Base-by-base conservation (phyloP, 2,888 invertebrate species). In the Drosophila antonietae region DNA sequence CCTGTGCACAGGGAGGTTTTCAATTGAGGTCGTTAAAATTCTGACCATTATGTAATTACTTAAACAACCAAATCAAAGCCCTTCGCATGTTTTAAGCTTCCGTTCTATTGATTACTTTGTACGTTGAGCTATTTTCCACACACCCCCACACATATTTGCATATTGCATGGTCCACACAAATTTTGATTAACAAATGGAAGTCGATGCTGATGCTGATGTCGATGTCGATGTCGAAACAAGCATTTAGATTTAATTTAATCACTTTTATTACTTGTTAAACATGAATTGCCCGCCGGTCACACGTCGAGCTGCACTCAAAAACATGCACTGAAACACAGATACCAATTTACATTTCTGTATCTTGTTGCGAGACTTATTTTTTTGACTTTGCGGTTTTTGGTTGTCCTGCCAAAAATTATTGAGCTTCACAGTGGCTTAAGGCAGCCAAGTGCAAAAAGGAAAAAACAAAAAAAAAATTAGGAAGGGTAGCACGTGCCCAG, bases 181-280 rank as follows among this genome's bases (percentile, higher is more conserved):
- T 86, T 72, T 83, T 76, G 78, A 86, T 86, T 80, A 86, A 80
- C 77, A 81, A 86, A 83, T 82, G 80, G 75, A 76, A 39, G n/a
- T 20, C 23, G 18, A 1, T 2, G 9, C 15, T 20, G n/a, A 2
- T 5, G 20, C 15, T n/a, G 3, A 14, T 10, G 18, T 0, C 20
- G 18, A 39, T 20, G 20, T 9, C 39, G 39, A 55, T 15, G 28
- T 55, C 15, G 7, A 76, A 74, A 70, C 83, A 73, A 75, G 81
- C 80, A 70, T 75, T 84, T 77, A 69, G 83, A 82, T 82, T 77
- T 77, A 79, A 79, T 82, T 86, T 81, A 85, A 86, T 86, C 84
- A 86, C 82, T 63, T 82, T 84, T 81, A 85, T 86, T 73, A 79
- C 77, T 81, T 84, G 86, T 86, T 81, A 82, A 86, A 83, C 86